Evolutionary conservation across 2,888 invertebrate species (phyloP).

Genomic region (Hypena proboscidalis): DNA sequence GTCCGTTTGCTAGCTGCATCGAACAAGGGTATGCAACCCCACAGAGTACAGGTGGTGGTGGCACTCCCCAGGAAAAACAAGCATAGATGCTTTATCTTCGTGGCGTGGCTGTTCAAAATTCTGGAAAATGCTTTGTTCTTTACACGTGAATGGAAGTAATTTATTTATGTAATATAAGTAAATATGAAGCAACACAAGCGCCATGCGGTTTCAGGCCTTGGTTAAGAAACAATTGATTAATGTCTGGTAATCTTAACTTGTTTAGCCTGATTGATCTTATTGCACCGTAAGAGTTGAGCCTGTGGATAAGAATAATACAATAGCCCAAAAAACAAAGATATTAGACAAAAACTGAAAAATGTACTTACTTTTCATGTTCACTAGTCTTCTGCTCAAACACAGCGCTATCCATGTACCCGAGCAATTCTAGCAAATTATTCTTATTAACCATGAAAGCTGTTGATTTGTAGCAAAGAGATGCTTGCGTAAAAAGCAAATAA

Average conservation of each 20-base stretch:
- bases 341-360: no score
- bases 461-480: slow-evolving; percentile 68
- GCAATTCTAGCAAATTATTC: slow-evolving; percentile 48
- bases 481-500: slow-evolving; percentile 71
- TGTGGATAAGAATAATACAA: no score
- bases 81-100: slow-evolving; percentile 59
- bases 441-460: slow-evolving; percentile 63
- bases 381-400: slow-evolving; percentile 55
- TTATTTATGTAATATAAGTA: no score
- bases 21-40: slow-evolving; percentile 71
- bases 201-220: no score
- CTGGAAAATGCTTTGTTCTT: no score
- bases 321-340: no score
- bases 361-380: slow-evolving; percentile 61
- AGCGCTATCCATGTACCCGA: slow-evolving; percentile 58
- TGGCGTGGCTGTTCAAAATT: slow-evolving; percentile 52
- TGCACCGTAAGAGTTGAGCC: no score
- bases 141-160: no score
- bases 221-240: no score
- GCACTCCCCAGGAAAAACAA: slow-evolving; percentile 64
- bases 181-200: no score
- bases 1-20: slow-evolving; percentile 56
- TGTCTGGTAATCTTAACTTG: no score
- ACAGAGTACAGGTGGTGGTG: slow-evolving; percentile 62
- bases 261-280: no score